These are phyloP conservation scores for Ursus arctos DNA, from an alignment of 2,113 vertebrate species.

Conservation along the genomic window DNA sequence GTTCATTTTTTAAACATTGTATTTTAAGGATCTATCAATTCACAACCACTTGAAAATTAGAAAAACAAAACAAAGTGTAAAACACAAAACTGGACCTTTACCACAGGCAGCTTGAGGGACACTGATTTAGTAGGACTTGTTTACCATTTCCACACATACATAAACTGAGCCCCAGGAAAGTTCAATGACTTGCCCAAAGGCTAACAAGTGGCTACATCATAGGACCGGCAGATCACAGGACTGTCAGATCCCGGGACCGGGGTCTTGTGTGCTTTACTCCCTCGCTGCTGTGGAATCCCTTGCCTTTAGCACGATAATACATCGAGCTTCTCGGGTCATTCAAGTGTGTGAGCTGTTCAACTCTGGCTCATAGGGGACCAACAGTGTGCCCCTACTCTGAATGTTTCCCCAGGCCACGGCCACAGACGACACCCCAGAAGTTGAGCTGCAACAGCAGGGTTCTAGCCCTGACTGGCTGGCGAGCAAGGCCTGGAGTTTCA, in stretches of 20 bases:
- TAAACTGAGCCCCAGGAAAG: not conserved
- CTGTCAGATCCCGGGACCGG: not conserved
- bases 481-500: constrained; percentile 32
- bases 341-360: not conserved
- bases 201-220: not conserved
- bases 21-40: constrained; percentile 8
- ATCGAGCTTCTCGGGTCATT: not conserved
- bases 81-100: not conserved
- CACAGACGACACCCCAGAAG: not conserved
- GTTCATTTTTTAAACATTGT: not conserved
- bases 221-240: not conserved
- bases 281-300: not conserved
- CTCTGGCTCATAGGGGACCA: not conserved
- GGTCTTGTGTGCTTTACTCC: not conserved
- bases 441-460: not conserved
- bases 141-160: not conserved
- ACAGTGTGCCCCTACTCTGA: not conserved
- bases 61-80: not conserved
- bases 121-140: not conserved
- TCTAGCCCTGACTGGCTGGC: not conserved
- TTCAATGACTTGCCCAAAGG: not conserved
- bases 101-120: not conserved
- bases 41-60: not conserved
- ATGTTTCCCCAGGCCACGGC: not conserved
- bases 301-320: not conserved